These are phyloP conservation scores for Apamea anceps DNA, from an alignment of 2,888 invertebrate species.

Conservation along the genomic window DNA sequence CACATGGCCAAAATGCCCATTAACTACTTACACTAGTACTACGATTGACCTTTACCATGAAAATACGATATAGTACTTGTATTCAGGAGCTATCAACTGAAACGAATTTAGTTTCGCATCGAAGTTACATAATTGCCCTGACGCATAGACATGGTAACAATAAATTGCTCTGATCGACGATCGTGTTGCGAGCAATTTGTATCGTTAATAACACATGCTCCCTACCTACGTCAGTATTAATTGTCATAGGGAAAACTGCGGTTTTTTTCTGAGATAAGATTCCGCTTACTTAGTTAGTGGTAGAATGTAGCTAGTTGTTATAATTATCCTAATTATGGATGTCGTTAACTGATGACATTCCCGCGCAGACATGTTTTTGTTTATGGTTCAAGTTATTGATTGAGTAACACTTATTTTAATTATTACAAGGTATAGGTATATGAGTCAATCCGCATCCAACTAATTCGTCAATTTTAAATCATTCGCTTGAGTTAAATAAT, in stretches of 20 bases:
- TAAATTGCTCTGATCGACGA: constrained; percentile 20
- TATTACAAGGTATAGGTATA: not conserved
- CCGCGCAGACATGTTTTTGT: constrained; percentile 3
- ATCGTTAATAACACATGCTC: constrained; percentile 23
- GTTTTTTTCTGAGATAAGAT: constrained; percentile 34
- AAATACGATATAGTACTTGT: constrained; percentile 41
- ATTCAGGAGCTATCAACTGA: constrained; percentile 61
- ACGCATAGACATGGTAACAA: constrained; percentile 51
- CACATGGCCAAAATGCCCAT: not conserved
- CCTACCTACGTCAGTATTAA: constrained; percentile 41
- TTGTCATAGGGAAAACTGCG: constrained; percentile 31
- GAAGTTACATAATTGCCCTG: constrained; percentile 44
- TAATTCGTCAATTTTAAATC: not conserved
- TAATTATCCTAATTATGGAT: constrained; percentile 23
- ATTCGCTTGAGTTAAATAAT: not conserved
- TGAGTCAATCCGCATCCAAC: not conserved
- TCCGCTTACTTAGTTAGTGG: constrained; percentile 13
- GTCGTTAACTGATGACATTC: constrained; percentile 19
- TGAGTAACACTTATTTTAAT: not conserved
- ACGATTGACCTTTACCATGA: constrained; percentile 45
- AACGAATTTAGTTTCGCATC: constrained; percentile 57
- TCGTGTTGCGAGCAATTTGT: constrained; percentile 24
- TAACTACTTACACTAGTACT: constrained; percentile 32
- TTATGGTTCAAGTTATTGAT: not conserved
- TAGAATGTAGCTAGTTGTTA: constrained; percentile 4